phyloP scores from a whole-genome alignment of 2,888 invertebrate genomes.

The Gortyna flavago region DNA sequence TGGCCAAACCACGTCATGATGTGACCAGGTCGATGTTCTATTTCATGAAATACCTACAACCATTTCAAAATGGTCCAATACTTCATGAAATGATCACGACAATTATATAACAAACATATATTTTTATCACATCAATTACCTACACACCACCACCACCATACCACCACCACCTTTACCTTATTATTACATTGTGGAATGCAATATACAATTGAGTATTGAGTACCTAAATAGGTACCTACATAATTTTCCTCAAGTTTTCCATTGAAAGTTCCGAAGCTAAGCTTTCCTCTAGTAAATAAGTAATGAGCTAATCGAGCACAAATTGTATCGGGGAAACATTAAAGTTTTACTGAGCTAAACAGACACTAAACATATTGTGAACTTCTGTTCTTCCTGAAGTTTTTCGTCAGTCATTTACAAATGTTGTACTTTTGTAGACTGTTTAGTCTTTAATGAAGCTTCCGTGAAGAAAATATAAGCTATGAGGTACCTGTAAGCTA shows the following conservation, averaged over 20 bases:
- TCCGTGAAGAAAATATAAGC: background rate
- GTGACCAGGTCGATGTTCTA: too few species aligned
- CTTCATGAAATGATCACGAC: too few species aligned
- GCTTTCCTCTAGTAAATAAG: conserved; percentile 23
- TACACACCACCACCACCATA: too few species aligned
- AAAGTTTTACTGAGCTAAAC: conserved; percentile 1
- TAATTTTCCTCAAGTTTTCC: background rate
- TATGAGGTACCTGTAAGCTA: background rate
- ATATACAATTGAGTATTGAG: too few species aligned
- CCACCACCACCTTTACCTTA: too few species aligned
- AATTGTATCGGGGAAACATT: conserved; percentile 17
- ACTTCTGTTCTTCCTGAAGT: background rate
- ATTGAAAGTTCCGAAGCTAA: background rate
- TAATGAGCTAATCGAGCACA: conserved; percentile 9
- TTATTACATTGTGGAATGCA: too few species aligned
- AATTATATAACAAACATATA: background rate
- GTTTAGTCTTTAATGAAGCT: background rate
- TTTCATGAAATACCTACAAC: too few species aligned
- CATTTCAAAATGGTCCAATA: too few species aligned
- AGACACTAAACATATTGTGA: background rate
- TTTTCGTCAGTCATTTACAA: background rate
- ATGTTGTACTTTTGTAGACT: background rate
- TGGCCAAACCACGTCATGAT: too few species aligned
- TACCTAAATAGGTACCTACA: too few species aligned
- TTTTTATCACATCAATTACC: background rate